These are phyloP conservation scores for Lindbergichthys nudifrons DNA, from an alignment of 2,797 vertebrate genomes.

Conservation along the genomic window DNA sequence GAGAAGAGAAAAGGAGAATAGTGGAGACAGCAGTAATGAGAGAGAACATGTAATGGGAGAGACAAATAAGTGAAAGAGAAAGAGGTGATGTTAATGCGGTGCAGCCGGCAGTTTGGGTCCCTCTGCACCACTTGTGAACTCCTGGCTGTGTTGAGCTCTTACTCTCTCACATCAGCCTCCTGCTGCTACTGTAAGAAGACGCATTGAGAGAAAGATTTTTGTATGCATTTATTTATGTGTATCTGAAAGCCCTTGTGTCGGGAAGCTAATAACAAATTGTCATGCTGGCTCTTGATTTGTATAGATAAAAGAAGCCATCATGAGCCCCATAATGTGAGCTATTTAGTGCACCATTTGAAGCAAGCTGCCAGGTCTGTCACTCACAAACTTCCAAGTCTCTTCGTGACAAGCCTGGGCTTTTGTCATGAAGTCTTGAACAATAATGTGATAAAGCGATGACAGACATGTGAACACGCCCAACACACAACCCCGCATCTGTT, in stretches of 20 bases:
- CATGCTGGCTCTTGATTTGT: conserved; percentile 74
- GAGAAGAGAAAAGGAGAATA: conserved; percentile 12
- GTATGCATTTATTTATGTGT: conserved; percentile 43
- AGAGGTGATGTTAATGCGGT: conserved; percentile 66
- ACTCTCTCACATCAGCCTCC: conserved; percentile 72
- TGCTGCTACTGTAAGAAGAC: conserved; percentile 68
- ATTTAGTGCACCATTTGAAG: conserved; percentile 60
- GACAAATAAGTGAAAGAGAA: conserved; percentile 59
- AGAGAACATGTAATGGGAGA: conserved; percentile 64
- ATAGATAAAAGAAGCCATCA: conserved; percentile 67
- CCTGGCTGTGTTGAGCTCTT: conserved; percentile 62
- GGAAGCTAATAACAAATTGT: conserved; percentile 70
- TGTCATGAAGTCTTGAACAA: conserved; percentile 56
- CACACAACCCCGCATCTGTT: conserved; percentile 37
- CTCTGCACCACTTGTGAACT: conserved; percentile 70
- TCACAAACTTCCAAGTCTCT: conserved; percentile 56
- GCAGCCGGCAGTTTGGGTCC: conserved; percentile 65
- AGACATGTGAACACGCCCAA: conserved; percentile 50
- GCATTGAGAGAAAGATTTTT: conserved; percentile 45
- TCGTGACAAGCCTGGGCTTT: conserved; percentile 53
- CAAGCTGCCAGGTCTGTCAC: conserved; percentile 59
- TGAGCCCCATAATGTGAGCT: conserved; percentile 65
- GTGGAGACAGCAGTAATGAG: conserved; percentile 50
- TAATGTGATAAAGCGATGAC: conserved; percentile 46
- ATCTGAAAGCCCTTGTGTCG: conserved; percentile 52